Evolutionary conservation across 2,113 vertebrate species (phyloP).

Genomic region (Orcinus orca): DNA sequence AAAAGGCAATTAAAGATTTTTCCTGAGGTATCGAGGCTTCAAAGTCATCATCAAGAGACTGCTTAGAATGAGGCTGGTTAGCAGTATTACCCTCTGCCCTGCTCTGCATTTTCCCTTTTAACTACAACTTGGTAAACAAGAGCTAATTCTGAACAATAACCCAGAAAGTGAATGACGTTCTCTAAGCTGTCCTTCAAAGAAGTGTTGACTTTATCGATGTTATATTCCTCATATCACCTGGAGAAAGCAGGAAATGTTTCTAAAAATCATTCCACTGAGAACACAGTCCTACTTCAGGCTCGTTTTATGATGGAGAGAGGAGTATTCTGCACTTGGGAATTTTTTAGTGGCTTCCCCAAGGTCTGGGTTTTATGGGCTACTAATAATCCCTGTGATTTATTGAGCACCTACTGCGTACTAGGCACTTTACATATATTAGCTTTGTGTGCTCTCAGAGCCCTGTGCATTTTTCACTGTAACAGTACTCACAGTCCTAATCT

Average conservation of each 20-base stretch:
- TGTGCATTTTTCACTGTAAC: not conserved
- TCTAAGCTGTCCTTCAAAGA: slow-evolving; percentile 70
- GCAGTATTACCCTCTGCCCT: slow-evolving; percentile 71
- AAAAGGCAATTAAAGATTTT: slow-evolving; percentile 22
- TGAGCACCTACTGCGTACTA: slow-evolving; percentile 63
- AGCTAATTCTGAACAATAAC: slow-evolving; percentile 76
- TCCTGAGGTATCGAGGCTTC: not conserved
- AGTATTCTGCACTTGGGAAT: not conserved
- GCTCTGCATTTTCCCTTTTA: slow-evolving; percentile 77
- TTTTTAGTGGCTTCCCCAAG: slow-evolving; percentile 41
- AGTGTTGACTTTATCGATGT: slow-evolving; percentile 70
- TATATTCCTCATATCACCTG: slow-evolving; percentile 66
- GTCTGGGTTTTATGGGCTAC: slow-evolving; percentile 57
- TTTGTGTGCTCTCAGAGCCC: not conserved
- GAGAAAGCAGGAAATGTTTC: slow-evolving; percentile 12
- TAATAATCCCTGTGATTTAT: slow-evolving; percentile 65
- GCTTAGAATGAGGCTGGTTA: not conserved
- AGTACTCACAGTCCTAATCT: not conserved
- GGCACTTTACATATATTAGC: slow-evolving; percentile 50
- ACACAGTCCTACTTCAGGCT: not conserved
- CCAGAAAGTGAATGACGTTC: slow-evolving; percentile 74
- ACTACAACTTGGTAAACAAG: slow-evolving; percentile 78
- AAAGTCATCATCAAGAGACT: not conserved
- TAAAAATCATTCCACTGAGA: not conserved
- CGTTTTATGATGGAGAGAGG: not conserved